Evolutionary conservation across 2,113 vertebrate species (phyloP).

Genomic region (Aegotheles bennettii): DNA sequence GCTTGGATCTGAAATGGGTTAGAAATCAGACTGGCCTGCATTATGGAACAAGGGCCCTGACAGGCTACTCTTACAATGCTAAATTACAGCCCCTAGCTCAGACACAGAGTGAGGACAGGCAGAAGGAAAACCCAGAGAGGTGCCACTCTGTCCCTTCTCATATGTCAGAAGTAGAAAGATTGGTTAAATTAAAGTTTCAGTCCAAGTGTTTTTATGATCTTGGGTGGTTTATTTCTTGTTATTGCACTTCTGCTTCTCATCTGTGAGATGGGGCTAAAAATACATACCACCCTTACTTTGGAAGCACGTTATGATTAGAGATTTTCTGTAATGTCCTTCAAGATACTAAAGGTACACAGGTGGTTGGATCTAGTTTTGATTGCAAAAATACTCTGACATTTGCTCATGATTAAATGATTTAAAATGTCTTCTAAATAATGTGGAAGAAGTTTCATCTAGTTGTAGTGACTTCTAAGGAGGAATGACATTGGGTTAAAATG

Average conservation of each 20-base stretch:
- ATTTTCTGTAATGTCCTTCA: neutral
- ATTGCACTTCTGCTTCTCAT: neutral
- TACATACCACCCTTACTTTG: neutral
- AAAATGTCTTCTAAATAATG: neutral
- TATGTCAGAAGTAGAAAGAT: neutral
- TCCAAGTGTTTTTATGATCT: neutral
- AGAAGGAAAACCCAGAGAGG: neutral
- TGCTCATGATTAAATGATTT: conserved; percentile 21
- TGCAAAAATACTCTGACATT: conserved; percentile 39
- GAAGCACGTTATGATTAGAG: neutral
- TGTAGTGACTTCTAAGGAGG: neutral
- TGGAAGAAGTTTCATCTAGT: neutral
- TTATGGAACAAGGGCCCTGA: neutral
- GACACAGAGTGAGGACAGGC: neutral
- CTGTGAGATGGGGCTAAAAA: neutral
- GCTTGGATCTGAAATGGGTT: neutral
- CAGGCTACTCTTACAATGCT: neutral
- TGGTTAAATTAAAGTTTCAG: neutral
- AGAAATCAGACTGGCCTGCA: neutral
- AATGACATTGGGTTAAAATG: neutral
- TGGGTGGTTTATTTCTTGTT: neutral
- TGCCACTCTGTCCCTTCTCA: neutral
- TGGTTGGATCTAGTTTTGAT: neutral
- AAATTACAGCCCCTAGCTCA: neutral
- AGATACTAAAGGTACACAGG: neutral